These are phyloP conservation scores for Brachypalpus laphriformis DNA, from an alignment of 2,888 invertebrate genomes.

Conservation along the genomic window DNA sequence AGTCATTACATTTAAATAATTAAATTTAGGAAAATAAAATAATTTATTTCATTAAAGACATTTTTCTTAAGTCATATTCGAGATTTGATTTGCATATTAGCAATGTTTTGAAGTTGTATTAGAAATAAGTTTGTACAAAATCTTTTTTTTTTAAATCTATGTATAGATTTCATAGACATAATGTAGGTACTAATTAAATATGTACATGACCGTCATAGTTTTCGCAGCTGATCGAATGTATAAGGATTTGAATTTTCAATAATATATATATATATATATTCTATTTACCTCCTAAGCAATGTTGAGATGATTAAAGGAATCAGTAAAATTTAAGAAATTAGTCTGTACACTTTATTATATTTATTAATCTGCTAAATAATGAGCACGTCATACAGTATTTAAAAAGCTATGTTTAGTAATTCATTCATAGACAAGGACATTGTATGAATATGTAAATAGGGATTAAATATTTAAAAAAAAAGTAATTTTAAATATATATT, in stretches of 20 bases:
- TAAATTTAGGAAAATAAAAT: constrained; percentile 37
- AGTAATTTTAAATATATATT: constrained; percentile 33
- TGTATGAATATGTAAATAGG: constrained; percentile 71
- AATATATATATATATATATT: background rate
- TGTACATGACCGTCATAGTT: constrained; percentile 26
- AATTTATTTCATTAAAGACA: constrained; percentile 1
- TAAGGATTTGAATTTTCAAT: constrained; percentile 57
- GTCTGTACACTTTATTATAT: constrained; percentile 23
- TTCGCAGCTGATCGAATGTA: constrained; percentile 10
- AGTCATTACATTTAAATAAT: constrained; percentile 31
- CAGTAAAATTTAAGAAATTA: constrained; percentile 28
- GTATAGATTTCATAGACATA: constrained; percentile 8
- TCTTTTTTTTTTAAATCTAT: constrained; percentile 48
- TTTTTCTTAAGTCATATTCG: constrained; percentile 12
- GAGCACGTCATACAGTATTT: constrained; percentile 52
- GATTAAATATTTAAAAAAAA: constrained; percentile 45
- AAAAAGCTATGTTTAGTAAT: constrained; percentile 32
- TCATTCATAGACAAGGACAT: constrained; percentile 40
- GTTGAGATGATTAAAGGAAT: constrained; percentile 15
- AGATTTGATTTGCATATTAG: constrained; percentile 5
- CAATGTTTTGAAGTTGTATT: constrained; percentile 41
- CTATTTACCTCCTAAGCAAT: constrained; percentile 32
- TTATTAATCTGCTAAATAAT: constrained; percentile 35
- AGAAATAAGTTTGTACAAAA: constrained; percentile 65
- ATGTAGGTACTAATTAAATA: constrained; percentile 27